A percentile compares a stretch with the other conserved stretches of the same genome.
Evolutionary conservation across 2,113 vertebrate species (phyloP).

Genomic region (Sprattus sprattus): DNA sequence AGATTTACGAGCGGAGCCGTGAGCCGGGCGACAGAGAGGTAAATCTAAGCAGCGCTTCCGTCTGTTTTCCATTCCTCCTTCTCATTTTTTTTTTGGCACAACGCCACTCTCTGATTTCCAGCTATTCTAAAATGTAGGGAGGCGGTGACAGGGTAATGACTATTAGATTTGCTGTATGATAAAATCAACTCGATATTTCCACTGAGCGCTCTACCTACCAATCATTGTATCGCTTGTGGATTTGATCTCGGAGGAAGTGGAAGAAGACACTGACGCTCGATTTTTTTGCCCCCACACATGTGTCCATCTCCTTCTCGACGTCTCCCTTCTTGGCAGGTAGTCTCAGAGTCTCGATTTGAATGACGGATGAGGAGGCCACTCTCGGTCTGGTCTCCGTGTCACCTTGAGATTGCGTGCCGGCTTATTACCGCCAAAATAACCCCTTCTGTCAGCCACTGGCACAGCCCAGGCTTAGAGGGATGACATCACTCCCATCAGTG

Average conservation of each 20-base stretch:
- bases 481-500: neutral
- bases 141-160: neutral
- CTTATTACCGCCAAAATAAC: slow-evolving; percentile 1
- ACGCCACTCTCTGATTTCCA: slow-evolving; percentile 3
- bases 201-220: slow-evolving; percentile 5
- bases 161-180: slow-evolving; percentile 15
- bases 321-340: neutral
- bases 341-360: slow-evolving; percentile 14
- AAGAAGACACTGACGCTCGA: neutral
- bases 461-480: slow-evolving; percentile 5
- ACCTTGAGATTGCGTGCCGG: slow-evolving; percentile 37
- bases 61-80: neutral
- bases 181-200: slow-evolving; percentile 10
- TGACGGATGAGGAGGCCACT: slow-evolving; percentile 12
- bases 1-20: slow-evolving; percentile 23
- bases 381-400: slow-evolving; percentile 37
- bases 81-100: neutral
- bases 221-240: neutral
- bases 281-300: neutral
- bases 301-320: neutral
- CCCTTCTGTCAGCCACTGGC: neutral
- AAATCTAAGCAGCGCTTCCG: slow-evolving; percentile 1
- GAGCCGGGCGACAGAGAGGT: slow-evolving; percentile 10
- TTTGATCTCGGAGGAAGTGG: neutral
- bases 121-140: slow-evolving; percentile 8